A percentile compares a stretch with the other conserved stretches of the same genome.
These are phyloP conservation scores for Nomada fucata DNA, from an alignment of 2,888 invertebrate species.

Conservation along the genomic window DNA sequence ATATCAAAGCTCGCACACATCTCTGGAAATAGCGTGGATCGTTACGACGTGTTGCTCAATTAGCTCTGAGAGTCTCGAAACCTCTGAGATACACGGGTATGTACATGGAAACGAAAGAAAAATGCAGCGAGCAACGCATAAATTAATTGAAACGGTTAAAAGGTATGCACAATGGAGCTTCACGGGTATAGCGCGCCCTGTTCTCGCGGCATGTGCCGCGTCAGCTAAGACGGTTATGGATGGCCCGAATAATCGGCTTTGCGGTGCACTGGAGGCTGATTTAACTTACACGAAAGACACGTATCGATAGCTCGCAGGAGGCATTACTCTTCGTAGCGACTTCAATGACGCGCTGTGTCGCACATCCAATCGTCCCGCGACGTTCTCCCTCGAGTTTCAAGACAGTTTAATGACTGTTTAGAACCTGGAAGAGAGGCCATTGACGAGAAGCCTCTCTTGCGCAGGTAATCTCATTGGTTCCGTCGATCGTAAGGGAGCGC, in stretches of 20 bases:
- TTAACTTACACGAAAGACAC: conserved; percentile 58
- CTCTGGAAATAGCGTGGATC: not conserved
- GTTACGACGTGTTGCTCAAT: not conserved
- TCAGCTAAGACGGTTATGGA: conserved; percentile 52
- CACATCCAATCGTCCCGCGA: not conserved
- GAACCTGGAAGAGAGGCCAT: not conserved
- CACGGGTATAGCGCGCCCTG: conserved; percentile 7
- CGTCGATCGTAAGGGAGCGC: not conserved
- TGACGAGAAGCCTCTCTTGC: not conserved
- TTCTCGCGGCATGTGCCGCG: not conserved
- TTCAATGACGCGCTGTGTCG: conserved; percentile 22
- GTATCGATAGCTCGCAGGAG: conserved; percentile 62
- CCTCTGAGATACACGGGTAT: not conserved
- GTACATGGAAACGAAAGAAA: not conserved
- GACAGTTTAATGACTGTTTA: not conserved
- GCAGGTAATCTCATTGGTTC: not conserved
- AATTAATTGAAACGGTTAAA: conserved; percentile 38
- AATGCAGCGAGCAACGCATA: not conserved
- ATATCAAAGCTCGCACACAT: conserved; percentile 1
- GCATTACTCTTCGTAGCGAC: conserved; percentile 52
- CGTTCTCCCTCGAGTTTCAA: not conserved
- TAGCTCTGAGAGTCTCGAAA: not conserved
- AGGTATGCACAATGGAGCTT: conserved; percentile 5
- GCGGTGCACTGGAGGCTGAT: conserved; percentile 48
- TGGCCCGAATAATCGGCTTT: conserved; percentile 69